These are phyloP conservation scores for Helarctos malayanus DNA, from an alignment of 2,797 vertebrate species.

Conservation along the genomic window DNA sequence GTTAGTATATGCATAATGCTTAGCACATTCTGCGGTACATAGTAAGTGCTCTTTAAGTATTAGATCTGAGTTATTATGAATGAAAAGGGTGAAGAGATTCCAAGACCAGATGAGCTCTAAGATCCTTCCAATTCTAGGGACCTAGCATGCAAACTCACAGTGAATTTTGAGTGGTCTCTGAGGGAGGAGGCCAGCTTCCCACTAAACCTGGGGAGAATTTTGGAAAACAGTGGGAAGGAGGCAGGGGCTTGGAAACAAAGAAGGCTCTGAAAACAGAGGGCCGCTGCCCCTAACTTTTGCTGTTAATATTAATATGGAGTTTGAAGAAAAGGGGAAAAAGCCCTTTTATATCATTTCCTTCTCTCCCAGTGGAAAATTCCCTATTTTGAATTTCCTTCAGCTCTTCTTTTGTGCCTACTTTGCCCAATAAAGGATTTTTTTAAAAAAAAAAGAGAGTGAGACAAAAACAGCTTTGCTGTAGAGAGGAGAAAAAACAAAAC, in stretches of 20 bases:
- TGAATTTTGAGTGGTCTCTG: not conserved
- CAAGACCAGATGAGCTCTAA: not conserved
- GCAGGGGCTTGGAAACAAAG: not conserved
- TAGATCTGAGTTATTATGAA: not conserved
- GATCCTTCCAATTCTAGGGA: not conserved
- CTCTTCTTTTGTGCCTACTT: not conserved
- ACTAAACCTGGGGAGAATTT: not conserved
- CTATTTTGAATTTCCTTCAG: constrained; percentile 47
- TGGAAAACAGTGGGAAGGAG: not conserved
- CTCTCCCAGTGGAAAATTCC: constrained; percentile 37
- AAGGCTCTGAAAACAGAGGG: not conserved
- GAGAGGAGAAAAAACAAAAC: not conserved
- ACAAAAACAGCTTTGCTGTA: constrained; percentile 18
- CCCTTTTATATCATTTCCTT: not conserved
- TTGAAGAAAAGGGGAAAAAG: constrained; percentile 11
- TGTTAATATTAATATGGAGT: not conserved
- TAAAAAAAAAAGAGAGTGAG: not conserved
- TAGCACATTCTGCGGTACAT: not conserved
- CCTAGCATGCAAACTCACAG: not conserved
- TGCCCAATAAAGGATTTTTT: not conserved
- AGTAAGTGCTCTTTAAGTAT: not conserved
- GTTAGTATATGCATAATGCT: not conserved
- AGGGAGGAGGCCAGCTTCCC: not conserved
- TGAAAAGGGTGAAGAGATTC: not conserved
- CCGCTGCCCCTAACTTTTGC: not conserved